A percentile compares a stretch with the other conserved stretches of the same genome.
Evolutionary conservation across 2,113 vertebrate species (phyloP).

Genomic region (Gorsachius goisagi): DNA sequence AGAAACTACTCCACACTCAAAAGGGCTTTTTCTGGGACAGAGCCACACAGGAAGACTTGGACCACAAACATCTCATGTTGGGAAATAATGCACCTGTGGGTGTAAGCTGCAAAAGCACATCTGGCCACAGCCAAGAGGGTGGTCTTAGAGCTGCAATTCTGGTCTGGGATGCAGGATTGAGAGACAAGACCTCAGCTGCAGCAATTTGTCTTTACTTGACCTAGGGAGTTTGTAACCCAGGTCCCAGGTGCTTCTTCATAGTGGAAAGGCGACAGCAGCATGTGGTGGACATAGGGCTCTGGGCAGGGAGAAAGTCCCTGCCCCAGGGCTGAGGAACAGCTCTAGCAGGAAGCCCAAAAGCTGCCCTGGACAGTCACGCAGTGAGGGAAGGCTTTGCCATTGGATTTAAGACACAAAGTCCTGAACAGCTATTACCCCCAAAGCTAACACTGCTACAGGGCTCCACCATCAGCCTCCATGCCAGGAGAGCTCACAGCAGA

Average conservation of each 20-base stretch:
- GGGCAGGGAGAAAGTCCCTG: not conserved
- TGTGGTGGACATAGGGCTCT: not conserved
- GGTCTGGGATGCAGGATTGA: not conserved
- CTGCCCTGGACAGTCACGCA: not conserved
- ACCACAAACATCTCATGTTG: not conserved
- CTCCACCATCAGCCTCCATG: not conserved
- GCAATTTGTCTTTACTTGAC: not conserved
- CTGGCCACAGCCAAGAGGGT: not conserved
- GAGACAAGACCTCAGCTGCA: not conserved
- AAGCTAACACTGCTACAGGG: not conserved
- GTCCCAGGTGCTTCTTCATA: not conserved
- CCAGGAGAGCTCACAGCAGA: not conserved
- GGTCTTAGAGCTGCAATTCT: not conserved
- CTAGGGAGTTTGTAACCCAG: not conserved
- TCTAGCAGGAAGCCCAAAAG: not conserved
- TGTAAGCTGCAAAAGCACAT: not conserved
- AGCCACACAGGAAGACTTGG: not conserved
- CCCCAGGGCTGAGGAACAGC: not conserved
- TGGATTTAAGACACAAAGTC: not conserved
- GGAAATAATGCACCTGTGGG: not conserved
- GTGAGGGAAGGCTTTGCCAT: not conserved
- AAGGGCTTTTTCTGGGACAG: not conserved
- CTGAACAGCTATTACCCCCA: not conserved
- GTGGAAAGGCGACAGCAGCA: not conserved
- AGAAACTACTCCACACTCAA: not conserved